Percentiles rank a stretch among this genome's conserved stretches.
Evolutionary conservation across 2,113 vertebrate genomes (phyloP).

Genomic region (Tympanuchus pallidicinctus): DNA sequence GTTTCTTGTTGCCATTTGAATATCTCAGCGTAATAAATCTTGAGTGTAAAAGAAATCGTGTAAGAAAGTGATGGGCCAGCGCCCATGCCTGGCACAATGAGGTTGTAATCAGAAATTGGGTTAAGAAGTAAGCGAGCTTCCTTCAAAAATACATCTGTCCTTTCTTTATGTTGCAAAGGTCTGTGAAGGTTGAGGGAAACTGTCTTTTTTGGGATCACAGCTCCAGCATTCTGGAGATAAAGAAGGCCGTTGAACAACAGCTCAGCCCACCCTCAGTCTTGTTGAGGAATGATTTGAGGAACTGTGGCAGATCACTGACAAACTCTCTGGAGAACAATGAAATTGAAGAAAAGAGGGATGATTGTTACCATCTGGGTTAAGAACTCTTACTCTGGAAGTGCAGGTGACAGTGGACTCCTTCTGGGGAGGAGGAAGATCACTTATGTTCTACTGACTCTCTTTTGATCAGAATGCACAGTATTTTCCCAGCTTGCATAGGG

Average conservation of each 20-base stretch:
- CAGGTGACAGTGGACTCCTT: not conserved
- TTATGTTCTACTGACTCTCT: not conserved
- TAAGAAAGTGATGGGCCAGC: not conserved
- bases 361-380: not conserved
- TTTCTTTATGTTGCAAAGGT: constrained; percentile 67
- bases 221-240: not conserved
- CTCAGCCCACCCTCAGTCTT: not conserved
- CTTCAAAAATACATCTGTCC: constrained; percentile 47
- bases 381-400: not conserved
- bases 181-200: not conserved
- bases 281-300: not conserved
- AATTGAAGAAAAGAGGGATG: not conserved
- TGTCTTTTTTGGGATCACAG: constrained; percentile 4
- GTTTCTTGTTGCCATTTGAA: constrained; percentile 27
- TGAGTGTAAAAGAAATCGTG: not conserved
- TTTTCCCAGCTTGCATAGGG: not conserved
- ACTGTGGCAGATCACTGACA: not conserved
- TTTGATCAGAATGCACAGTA: not conserved
- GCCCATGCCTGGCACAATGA: not conserved
- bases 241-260: not conserved
- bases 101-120: constrained; percentile 19
- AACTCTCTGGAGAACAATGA: not conserved
- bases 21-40: constrained; percentile 1
- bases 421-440: not conserved
- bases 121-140: constrained; percentile 42